Evolutionary conservation across 2,113 vertebrate genomes (phyloP).

Genomic region (Opisthocomus hoazin): DNA sequence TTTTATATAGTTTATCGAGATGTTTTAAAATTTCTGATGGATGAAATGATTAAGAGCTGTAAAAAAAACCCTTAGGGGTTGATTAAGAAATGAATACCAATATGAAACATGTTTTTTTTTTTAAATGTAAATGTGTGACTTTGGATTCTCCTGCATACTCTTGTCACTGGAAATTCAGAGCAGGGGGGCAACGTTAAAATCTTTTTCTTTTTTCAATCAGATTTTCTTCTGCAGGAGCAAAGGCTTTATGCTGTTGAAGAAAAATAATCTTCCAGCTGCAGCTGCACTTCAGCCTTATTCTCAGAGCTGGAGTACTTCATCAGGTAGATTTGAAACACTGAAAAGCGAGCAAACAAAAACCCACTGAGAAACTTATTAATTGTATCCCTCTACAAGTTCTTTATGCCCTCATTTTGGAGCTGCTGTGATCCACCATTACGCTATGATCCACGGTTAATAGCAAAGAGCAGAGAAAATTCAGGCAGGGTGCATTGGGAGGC

Average conservation of each 20-base stretch:
- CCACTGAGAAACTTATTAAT: neutral
- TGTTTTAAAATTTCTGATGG: neutral
- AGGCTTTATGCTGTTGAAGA: neutral
- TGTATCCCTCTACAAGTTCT: neutral
- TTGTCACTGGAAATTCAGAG: neutral
- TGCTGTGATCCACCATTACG: neutral
- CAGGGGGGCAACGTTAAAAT: neutral
- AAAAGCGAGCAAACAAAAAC: neutral
- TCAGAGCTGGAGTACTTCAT: neutral
- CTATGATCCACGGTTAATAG: neutral
- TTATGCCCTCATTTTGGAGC: neutral
- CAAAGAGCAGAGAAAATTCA: neutral
- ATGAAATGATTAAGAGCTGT: neutral
- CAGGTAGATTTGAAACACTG: neutral
- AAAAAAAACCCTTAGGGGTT: neutral
- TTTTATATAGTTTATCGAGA: neutral
- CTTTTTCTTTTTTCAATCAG: neutral
- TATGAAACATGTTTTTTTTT: neutral
- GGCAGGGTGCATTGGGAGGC: neutral
- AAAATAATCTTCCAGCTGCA: neutral
- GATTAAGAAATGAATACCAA: neutral
- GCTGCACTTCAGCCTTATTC: neutral
- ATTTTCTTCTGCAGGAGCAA: neutral
- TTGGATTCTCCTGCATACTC: neutral
- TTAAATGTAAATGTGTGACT: neutral